Conservation (phyloP, 1,140 invertebrate species). For the Elymnias hypermnestra region DNA sequence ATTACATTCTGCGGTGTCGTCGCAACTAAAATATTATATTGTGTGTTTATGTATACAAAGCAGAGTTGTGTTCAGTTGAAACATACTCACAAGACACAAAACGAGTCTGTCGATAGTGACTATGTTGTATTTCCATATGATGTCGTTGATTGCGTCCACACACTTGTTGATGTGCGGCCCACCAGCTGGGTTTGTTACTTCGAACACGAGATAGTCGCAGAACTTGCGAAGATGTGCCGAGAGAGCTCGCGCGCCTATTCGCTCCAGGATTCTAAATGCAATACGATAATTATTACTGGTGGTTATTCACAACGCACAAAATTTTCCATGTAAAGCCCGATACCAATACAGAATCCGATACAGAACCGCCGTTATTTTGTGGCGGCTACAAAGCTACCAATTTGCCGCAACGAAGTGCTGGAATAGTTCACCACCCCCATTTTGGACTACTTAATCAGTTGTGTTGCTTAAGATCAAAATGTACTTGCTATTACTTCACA, state of each 20-base stretch:
- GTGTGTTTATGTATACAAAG: background rate
- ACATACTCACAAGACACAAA: slow-evolving; percentile 85
- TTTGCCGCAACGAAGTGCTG: no score
- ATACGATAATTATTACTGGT: background rate
- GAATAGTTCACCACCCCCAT: no score
- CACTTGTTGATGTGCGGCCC: slow-evolving; percentile 92
- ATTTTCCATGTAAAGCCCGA: no score
- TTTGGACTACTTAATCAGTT: no score
- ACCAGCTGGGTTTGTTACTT: slow-evolving; percentile 90
- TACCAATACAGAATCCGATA: no score
- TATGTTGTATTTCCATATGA: slow-evolving; percentile 98
- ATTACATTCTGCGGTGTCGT: no score
- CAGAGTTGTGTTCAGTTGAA: background rate
- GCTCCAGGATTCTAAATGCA: slow-evolving; percentile 87
- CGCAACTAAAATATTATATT: no score
- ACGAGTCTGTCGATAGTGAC: slow-evolving; percentile 95
- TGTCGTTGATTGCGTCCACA: slow-evolving; percentile 95
- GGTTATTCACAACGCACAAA: no score
- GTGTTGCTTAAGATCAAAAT: no score
- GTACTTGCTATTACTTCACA: no score
- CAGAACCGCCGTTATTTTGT: no score
- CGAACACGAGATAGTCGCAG: slow-evolving; percentile 95
- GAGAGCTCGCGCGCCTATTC: slow-evolving; percentile 92
- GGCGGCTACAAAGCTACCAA: no score
- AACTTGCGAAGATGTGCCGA: slow-evolving; percentile 95